Base-by-base conservation (phyloP, 1,140 invertebrate genomes). In the Brachionus plicatilis region DNA sequence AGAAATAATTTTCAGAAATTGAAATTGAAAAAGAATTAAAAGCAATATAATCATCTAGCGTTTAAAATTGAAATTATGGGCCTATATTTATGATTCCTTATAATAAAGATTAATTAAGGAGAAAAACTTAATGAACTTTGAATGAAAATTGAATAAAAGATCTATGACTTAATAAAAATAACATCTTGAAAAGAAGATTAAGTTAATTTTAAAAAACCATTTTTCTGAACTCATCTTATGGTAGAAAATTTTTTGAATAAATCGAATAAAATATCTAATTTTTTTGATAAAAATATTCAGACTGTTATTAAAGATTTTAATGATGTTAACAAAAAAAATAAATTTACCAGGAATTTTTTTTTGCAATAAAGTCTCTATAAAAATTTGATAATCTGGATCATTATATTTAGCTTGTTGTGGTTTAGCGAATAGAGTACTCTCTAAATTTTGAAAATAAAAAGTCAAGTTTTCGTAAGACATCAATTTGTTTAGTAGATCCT, bases 281-380 rank as follows among this genome's bases (percentile, higher is more conserved):
- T n/a, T n/a, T 33, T 5, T 2, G 29, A 33, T 33, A 33, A 33
- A 29, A 0, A 70, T 29, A 70, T 70, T 70, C 33, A 29, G 14
- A 33, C 33, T 37, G 33, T 37, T 37, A 7, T 37, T 37, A 1
- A 37, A 37, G 6, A 7, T 7, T 37, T 37, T 37, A 7, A 7
- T 37, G 5, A 37, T 37, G 2, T 37, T 33, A 33, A 29, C 27
- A 29, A 29, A 37, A 37, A 37, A 37, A 37, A 37, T 37, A 5
- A 45, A 75, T n/a, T 75, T 75, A 75, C 70, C 41, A 6, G 70
- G 70, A n/a, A 75, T 75, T 41, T 41, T 75, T 75, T 75, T 33
- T 11, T 75, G 11, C 6, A 75, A 17, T 20, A 75, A 75, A 75
- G 43, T 75, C 7, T 43, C 17, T 20, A 43, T 6, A 5, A 75